Conservation (phyloP, 2,113 vertebrate genomes). For the Thalassoma bifasciatum region DNA sequence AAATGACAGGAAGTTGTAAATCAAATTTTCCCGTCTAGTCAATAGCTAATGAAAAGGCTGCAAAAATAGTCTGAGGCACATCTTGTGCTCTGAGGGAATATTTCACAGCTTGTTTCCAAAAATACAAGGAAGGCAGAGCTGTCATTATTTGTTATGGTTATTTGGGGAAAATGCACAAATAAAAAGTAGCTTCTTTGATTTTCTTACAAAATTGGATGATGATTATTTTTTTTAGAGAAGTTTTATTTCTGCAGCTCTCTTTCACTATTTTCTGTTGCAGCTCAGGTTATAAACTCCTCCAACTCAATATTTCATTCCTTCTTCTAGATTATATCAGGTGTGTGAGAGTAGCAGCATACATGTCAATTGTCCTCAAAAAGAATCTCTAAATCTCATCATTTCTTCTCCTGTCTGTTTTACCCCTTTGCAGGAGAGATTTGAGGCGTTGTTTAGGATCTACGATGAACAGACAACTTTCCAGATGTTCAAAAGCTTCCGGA, state of each 20-base stretch:
- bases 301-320: too few species aligned
- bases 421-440: constrained; percentile 89
- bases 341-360: not conserved
- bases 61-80: constrained; percentile 30
- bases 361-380: not conserved
- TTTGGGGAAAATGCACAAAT: not conserved
- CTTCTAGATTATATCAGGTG: too few species aligned
- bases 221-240: too few species aligned
- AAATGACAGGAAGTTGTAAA: constrained; percentile 31
- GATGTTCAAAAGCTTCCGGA: constrained; percentile 95
- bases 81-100: constrained; percentile 3
- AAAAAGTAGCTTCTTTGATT: too few species aligned
- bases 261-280: too few species aligned
- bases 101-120: not conserved
- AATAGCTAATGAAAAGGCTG: constrained; percentile 23
- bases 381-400: not conserved
- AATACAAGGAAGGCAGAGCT: not conserved
- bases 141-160: not conserved
- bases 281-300: too few species aligned
- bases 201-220: too few species aligned
- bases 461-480: constrained; percentile 94
- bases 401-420: constrained; percentile 1
- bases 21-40: constrained; percentile 41
- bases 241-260: too few species aligned
- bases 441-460: constrained; percentile 92